Evolutionary conservation across 2,888 invertebrate species (phyloP).

Genomic region (Pristionchus fissidentatus): DNA sequence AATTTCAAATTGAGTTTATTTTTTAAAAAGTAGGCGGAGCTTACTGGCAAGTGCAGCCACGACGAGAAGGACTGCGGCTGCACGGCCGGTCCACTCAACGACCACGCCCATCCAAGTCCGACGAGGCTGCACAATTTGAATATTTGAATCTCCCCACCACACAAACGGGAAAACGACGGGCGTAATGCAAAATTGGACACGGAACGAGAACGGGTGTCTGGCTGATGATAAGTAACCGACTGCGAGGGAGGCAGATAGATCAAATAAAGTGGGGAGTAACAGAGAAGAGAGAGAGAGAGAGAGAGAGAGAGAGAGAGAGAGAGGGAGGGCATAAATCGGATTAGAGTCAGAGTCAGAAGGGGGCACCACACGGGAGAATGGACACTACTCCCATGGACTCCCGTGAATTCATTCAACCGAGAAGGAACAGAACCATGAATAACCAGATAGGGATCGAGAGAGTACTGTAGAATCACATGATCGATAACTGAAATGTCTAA

Average conservation of each 20-base stretch:
- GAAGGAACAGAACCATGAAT: neutral
- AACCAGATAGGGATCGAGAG: neutral
- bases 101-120: conserved; percentile 34
- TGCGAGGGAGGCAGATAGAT: neutral
- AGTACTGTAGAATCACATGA: too few relatives aligned
- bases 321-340: conserved; percentile 25
- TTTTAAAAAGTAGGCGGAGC: conserved; percentile 1
- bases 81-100: conserved; percentile 31
- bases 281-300: neutral
- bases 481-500: too few relatives aligned
- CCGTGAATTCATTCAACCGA: neutral
- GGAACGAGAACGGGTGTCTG: neutral
- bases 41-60: conserved; percentile 34
- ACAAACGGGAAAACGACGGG: neutral
- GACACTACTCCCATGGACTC: neutral
- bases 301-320: conserved; percentile 15
- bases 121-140: neutral
- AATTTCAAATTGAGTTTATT: neutral
- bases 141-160: neutral
- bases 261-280: conserved; percentile 23
- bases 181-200: conserved; percentile 16
- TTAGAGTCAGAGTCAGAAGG: conserved; percentile 9
- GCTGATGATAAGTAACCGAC: conserved; percentile 41
- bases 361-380: neutral
- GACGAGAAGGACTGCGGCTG: conserved; percentile 8